Evolutionary conservation across 2,888 invertebrate genomes (phyloP).

Genomic region (Eupithecia abbreviata): DNA sequence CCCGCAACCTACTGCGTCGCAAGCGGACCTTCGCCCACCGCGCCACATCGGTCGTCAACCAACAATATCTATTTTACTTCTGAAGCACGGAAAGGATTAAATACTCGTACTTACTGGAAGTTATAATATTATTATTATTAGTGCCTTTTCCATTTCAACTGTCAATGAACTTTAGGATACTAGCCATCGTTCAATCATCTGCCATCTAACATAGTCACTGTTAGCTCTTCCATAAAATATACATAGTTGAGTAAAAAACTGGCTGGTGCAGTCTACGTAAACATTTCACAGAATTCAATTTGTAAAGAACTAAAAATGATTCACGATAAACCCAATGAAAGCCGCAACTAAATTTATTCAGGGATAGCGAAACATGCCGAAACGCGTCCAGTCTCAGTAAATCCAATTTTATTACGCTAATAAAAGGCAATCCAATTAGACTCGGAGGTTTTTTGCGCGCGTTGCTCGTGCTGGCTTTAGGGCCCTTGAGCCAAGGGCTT

Average conservation of each 20-base stretch:
- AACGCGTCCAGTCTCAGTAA: constrained; percentile 67
- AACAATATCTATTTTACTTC: no score
- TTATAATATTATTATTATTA: no score
- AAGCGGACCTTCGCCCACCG: no score
- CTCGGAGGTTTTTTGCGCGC: constrained; percentile 69
- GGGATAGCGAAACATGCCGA: constrained; percentile 64
- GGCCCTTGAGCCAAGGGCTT: constrained; percentile 61
- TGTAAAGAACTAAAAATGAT: constrained; percentile 36
- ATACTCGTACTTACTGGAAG: neutral
- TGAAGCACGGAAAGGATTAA: neutral
- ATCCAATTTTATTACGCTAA: constrained; percentile 81
- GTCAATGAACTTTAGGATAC: no score
- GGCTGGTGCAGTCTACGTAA: constrained; percentile 3
- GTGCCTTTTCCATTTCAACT: neutral
- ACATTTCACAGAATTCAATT: constrained; percentile 29
- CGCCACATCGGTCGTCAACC: no score
- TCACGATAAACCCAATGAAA: constrained; percentile 40
- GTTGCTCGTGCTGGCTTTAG: constrained; percentile 58
- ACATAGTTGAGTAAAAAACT: neutral
- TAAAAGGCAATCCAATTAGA: constrained; percentile 82
- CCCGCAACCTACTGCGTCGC: no score
- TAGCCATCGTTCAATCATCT: no score
- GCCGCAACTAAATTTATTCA: constrained; percentile 58
- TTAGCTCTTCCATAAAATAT: neutral
- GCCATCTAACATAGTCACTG: neutral